Evolutionary conservation across 1,140 invertebrate species (phyloP).

Genomic region (Tenebrio molitor): DNA sequence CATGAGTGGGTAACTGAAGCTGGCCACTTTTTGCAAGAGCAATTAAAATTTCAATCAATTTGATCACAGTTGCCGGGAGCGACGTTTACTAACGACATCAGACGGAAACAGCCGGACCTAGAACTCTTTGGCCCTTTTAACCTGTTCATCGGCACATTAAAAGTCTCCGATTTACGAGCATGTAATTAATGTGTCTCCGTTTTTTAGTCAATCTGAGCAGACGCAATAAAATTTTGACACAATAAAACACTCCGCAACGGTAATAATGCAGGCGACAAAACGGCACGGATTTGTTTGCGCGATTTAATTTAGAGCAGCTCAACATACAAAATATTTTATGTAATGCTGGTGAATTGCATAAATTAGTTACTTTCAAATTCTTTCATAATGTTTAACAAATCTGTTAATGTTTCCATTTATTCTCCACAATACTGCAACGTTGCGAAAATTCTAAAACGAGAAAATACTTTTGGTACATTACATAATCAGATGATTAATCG

Average conservation of each 20-base stretch:
- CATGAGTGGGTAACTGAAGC: no score
- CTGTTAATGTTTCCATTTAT: conserved; percentile 36
- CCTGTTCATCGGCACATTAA: no score
- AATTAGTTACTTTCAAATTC: conserved; percentile 42
- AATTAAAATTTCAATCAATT: neutral
- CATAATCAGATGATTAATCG: neutral
- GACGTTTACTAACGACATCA: neutral
- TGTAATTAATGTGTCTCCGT: no score
- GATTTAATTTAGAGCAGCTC: conserved; percentile 22
- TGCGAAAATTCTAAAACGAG: conserved; percentile 5
- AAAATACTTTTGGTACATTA: no score
- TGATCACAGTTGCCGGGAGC: neutral
- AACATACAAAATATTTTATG: conserved; percentile 45
- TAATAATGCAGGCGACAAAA: conserved; percentile 9
- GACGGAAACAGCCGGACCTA: neutral
- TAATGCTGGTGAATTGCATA: conserved; percentile 45
- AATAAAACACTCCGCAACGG: neutral
- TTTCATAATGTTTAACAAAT: conserved; percentile 47
- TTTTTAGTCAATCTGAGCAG: no score
- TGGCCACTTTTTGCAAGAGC: no score
- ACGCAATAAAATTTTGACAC: no score
- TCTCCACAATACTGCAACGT: neutral
- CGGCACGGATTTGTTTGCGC: neutral
- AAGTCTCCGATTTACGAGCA: no score
- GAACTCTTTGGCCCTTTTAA: no score